Conservation (phyloP, 2,113 vertebrate genomes). For the Pteropus alecto region DNA sequence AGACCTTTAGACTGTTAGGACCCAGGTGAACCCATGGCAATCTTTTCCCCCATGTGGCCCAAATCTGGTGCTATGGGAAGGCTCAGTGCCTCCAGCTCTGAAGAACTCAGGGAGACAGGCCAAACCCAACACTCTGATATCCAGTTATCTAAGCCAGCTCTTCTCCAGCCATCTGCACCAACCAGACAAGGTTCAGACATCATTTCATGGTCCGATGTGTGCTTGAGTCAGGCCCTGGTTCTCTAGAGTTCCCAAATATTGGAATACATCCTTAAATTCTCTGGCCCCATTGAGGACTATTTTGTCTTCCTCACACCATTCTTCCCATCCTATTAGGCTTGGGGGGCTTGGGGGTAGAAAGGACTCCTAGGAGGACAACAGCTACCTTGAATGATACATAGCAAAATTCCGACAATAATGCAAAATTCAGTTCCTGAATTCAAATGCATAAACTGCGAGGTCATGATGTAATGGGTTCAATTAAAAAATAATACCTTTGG, state of each 20-base stretch:
- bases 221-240: neutral
- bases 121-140: neutral
- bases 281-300: neutral
- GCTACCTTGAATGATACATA: neutral
- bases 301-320: neutral
- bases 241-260: neutral
- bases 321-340: neutral
- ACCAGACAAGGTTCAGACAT: neutral
- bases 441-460: neutral
- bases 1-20: neutral
- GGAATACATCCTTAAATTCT: neutral
- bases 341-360: neutral
- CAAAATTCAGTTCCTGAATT: neutral
- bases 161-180: neutral
- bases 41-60: neutral
- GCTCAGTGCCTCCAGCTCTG: neutral
- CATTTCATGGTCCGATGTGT: neutral
- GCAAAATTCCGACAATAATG: neutral
- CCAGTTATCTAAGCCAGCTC: rapidly evolving
- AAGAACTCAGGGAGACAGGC: neutral
- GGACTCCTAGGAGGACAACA: neutral
- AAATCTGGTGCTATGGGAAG: neutral
- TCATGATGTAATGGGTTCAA: neutral
- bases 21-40: neutral
- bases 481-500: neutral